A percentile compares a stretch with the other conserved stretches of the same genome.
Evolutionary conservation across 2,888 invertebrate genomes (phyloP).

Genomic region (Trilocha varians): DNA sequence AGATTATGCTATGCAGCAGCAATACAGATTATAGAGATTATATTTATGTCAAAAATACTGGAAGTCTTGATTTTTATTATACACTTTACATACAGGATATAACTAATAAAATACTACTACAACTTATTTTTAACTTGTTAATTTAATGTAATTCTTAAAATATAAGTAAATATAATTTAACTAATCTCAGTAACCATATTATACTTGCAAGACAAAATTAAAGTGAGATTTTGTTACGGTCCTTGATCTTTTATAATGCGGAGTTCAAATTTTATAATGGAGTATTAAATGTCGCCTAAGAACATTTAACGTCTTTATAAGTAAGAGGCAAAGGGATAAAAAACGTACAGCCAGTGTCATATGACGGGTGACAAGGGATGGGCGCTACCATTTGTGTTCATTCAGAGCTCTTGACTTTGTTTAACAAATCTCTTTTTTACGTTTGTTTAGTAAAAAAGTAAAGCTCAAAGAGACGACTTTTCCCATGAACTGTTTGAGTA

Average conservation of each 20-base stretch:
- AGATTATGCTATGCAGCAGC: too few relatives aligned
- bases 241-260: slow-evolving; percentile 23
- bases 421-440: slow-evolving; percentile 8
- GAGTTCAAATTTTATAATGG: slow-evolving; percentile 28
- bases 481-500: too few relatives aligned
- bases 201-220: slow-evolving; percentile 12
- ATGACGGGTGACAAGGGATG: slow-evolving; percentile 30
- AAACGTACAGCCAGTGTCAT: slow-evolving; percentile 35
- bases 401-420: slow-evolving; percentile 14
- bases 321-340: slow-evolving; percentile 25
- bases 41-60: too few relatives aligned
- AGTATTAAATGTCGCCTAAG: slow-evolving; percentile 43
- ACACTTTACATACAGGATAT: too few relatives aligned
- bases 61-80: too few relatives aligned
- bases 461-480: too few relatives aligned
- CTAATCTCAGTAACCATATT: slow-evolving; percentile 8
- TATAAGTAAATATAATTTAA: neutral
- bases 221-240: slow-evolving; percentile 20
- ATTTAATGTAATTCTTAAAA: neutral
- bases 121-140: slow-evolving; percentile 1
- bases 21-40: too few relatives aligned
- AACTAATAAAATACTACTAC: slow-evolving; percentile 1
- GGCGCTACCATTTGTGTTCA: slow-evolving; percentile 19
- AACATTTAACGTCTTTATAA: slow-evolving; percentile 39
- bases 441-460: neutral